Evolutionary conservation across 2,113 vertebrate genomes (phyloP), one percentile per base, ranked within the genome.

Genomic region (Rhynchopsitta pachyrhyncha): DNA sequence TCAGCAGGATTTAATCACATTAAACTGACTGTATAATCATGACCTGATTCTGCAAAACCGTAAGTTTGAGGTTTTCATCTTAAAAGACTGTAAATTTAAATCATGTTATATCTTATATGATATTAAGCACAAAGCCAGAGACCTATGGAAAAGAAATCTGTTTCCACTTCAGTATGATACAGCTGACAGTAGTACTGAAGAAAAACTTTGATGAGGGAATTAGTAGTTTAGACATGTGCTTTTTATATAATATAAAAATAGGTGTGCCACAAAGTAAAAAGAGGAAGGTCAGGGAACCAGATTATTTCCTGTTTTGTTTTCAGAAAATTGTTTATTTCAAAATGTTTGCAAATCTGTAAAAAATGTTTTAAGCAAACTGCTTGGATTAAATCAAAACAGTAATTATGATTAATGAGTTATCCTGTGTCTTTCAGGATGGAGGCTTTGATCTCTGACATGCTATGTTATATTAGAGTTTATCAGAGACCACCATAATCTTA

Each of bases 1-100:
- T 92, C 94, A 92, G 62, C 25, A 77, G 86, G 73, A 82, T 85
- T 92, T 92, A 93, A 95, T 95, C 83, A 91, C 44, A 37, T 89
- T 93, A 83, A 81, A 88, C 64, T 39, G 91, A 53, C 35, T 75
- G 35, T 68, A 60, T 92, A 95, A 96, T 91, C 89, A 19, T 89
- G 95, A 91, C 91, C 89, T 91, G 73, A 86, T 95, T 95, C 87
- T 85, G 59, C 70, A 92, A 91, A 95, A 57, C 52, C 2, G 0
- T 41, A 82, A 69, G 57, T 66, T 94, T 2, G 8, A 66, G 42
- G 73, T 92, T 82, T 87, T 84, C 86, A 90, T 95, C 77, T 91
- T 76, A 91, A 92, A 76, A 41, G 44, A 17, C 33, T 76, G 44
- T 24, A 41, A 47, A 87, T 82, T 93, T 87, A 91, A 95, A 89